Evolutionary conservation across 53 echinoderm and acorn worm species (phyloP), one percentile per base, ranked within the genome.

Genomic region (Antedon mediterranea): DNA sequence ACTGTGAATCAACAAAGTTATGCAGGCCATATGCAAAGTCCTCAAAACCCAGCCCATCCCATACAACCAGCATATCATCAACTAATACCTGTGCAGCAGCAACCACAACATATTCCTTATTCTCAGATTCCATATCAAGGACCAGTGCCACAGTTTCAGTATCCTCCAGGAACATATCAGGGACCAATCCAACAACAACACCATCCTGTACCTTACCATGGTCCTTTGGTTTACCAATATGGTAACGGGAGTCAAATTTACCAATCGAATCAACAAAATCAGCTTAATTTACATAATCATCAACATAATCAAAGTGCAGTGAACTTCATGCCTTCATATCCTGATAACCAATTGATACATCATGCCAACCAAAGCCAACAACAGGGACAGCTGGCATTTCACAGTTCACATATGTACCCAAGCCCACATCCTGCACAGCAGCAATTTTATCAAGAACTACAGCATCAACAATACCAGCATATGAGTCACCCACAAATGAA

Each of bases 51-150:
- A 28, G 32, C 23, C 1, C 74, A 73, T 31, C 74, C 31, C 3
- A 73, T 32, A 73, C 76, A 31, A 28, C 76, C 76, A 57, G 57
- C 57, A 57, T 57, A 57, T 23, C n/a, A n/a, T n/a, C 57, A 57
- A 41, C 76, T 72, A 29, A 81, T 80, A 15, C 79, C 79, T 71
- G 72, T 76, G 18, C 76, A 79, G 75, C 81, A 80, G 72, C 85
- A 85, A 28, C 72, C n/a, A n/a, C n/a, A n/a, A n/a, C n/a, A 41
- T 4, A 7, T 41, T 41, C 41, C 41, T 29, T 20, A 28, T 30
- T 5, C 31, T 30, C 75, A 74, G 30, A 4, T 18, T 6, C 30
- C 75, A 74, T 9, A 20, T 30, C 33, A 43, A 11, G 74, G 79
- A 73, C 79, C 31, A 34, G 20, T 33, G 0, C 79, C 73, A 43